Evolutionary conservation across 2,888 invertebrate genomes (phyloP).

Genomic region (Dicyrtoma fusca): DNA sequence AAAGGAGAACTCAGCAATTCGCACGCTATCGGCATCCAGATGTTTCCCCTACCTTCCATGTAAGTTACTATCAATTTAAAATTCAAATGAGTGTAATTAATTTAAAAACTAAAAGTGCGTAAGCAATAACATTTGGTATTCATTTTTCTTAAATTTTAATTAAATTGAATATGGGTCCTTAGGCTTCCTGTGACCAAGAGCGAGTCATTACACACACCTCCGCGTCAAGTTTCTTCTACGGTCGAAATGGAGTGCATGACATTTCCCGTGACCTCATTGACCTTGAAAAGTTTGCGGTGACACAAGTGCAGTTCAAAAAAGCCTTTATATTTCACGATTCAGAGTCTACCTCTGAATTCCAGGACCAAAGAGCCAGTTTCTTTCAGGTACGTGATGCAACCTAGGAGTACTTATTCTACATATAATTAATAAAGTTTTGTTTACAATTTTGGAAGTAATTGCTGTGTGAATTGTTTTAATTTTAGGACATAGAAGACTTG

Average conservation of each 20-base stretch:
- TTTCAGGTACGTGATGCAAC: no score
- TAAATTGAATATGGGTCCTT: no score
- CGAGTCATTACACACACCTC: slow-evolving; percentile 78
- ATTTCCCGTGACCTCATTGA: slow-evolving; percentile 73
- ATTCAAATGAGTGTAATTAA: no score
- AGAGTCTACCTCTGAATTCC: slow-evolving; percentile 77
- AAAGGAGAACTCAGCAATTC: slow-evolving; percentile 72
- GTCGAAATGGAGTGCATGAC: slow-evolving; percentile 75
- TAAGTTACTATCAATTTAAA: no score
- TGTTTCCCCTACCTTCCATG: slow-evolving; percentile 79
- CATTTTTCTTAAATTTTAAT: no score
- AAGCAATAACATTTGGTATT: no score
- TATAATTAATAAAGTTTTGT: no score
- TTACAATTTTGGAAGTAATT: no score
- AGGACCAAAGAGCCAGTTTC: slow-evolving; percentile 77
- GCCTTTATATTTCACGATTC: slow-evolving; percentile 80
- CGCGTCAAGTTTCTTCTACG: slow-evolving; percentile 77
- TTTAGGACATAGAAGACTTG: no score
- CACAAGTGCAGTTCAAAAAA: slow-evolving; percentile 77
- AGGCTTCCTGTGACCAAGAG: slow-evolving; percentile 60
- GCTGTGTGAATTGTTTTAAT: no score
- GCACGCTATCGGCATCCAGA: slow-evolving; percentile 80
- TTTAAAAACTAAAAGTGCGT: no score
- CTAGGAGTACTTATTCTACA: no score
- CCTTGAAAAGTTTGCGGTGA: slow-evolving; percentile 70